Base-by-base conservation (phyloP, 2,113 vertebrate genomes). In the Python bivittatus region DNA sequence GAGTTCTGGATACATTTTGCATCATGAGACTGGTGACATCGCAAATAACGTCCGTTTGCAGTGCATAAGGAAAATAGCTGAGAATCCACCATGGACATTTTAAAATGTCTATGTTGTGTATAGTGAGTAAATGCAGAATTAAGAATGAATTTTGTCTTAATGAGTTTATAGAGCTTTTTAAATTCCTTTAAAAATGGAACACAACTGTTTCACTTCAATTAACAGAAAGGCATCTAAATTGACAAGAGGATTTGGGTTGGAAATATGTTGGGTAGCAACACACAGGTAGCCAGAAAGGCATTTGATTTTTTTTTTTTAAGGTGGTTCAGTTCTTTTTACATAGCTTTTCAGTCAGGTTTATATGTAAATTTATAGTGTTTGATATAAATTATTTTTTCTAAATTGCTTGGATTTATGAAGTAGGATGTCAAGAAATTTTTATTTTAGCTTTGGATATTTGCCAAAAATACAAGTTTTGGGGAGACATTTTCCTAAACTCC, bases 381-480 rank as follows among this genome's bases (percentile, higher is more conserved):
- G 29, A 25, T 29, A 79, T 52, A n/a, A 57, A 89, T 10, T 4
- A 42, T 68, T 17, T 53, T n/a, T 61, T 83, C 1, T 56, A 29
- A 57, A 48, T 58, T 23, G 42, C 6, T 58, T 60, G 3, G 38
- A 27, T 84, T 61, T 84, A 53, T 53, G 88, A 57, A 79, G 53
- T 54, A 92, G 17, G 88, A 83, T 84, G 57, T 87, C 13, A 56
- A 38, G 22, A 86, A 58, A 42, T 38, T 58, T 88, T 5, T 57
- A 42, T 57, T 60, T 58, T 84, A 10, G 22, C 86, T 88, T 84
- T 92, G 86, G 91, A 12, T 84, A 52, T 89, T 89, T 60, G 68
- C 91, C 61, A 57, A 83, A 42, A 88, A 25, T 68, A 86, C n/a
- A 91, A 53, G n/a, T 20, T 17, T 52, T 29, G 27, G 54, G 8